Base-by-base conservation (phyloP, 2,113 vertebrate genomes). In the Callipepla squamata region DNA sequence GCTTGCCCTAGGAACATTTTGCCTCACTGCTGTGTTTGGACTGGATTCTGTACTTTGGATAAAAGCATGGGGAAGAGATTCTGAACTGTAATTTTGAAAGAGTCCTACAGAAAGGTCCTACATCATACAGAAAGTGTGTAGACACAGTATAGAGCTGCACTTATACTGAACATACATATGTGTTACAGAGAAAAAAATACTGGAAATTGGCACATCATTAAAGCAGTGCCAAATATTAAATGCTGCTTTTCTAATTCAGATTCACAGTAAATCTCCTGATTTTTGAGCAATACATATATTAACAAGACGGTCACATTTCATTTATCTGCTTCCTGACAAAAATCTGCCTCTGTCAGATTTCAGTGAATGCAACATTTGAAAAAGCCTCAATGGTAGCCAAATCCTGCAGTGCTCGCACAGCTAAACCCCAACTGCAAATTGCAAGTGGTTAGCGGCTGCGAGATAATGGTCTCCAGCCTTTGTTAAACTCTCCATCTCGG, bases 401-500 rank as follows among this genome's bases (percentile, higher is more conserved):
- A 92, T 58, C 86, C 84, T 90, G 80, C 10, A 2, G 48, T 1
- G 61, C 58, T 92, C 14, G 4, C 11, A 25, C 30, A 1, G 14
- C 81, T 82, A 87, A 94, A 89, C 47, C 38, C 32, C 0, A 0
- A 55, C 50, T 15, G 32, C 81, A 85, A 78, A 89, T 72, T 85
- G 57, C 47, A 34, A 67, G 75, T 0, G 0, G 55, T 74, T 91
- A 77, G 34, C 69, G 32, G 32, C 32, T 14, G 48, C 0, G 1
- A 80, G 79, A 77, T 80, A 89, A 93, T 70, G 75, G 67, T 76
- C 59, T 87, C 70, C 42, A 55, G 79, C 59, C 50, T 92, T 94
- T 87, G 81, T 93, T 83, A 91, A 89, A 89, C 42, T 21, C 42
- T 89, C 63, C 40, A 23, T 92, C 89, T 76, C 59, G 3, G 75